Conservation (phyloP, 2,888 invertebrate species). For the Drosophila flavopinicola region DNA sequence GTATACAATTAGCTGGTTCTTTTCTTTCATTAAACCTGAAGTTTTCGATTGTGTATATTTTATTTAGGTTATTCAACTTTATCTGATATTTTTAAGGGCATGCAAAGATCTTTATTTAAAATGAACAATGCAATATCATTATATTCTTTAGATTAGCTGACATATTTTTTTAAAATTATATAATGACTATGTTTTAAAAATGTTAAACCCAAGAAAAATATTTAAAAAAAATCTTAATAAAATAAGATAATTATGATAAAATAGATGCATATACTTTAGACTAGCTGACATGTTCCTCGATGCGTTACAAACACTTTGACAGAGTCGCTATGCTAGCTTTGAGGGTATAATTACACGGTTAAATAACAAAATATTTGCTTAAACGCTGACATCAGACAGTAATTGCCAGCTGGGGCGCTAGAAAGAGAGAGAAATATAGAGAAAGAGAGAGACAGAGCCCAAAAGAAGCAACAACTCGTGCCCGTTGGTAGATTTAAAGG, state of each 20-base stretch:
- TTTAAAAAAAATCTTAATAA: background rate
- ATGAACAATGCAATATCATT: too few relatives aligned
- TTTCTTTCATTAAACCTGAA: too few relatives aligned
- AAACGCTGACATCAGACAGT: constrained; percentile 72
- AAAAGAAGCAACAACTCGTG: constrained; percentile 13
- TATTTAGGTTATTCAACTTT: too few relatives aligned
- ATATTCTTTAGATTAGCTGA: background rate
- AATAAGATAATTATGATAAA: background rate
- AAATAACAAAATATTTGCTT: constrained; percentile 74
- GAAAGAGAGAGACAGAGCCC: background rate
- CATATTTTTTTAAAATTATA: too few relatives aligned
- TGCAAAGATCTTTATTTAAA: too few relatives aligned
- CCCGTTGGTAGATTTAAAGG: constrained; percentile 1
- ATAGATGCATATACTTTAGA: background rate
- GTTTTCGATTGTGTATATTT: too few relatives aligned
- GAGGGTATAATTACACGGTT: constrained; percentile 73
- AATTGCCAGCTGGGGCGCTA: constrained; percentile 37
- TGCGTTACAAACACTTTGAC: constrained; percentile 23
- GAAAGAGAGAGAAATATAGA: background rate
- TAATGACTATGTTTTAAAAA: too few relatives aligned
- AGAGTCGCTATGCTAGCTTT: constrained; percentile 3
- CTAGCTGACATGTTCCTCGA: constrained; percentile 2
- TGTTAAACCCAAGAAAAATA: background rate
- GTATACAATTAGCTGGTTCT: too few relatives aligned
- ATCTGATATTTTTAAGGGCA: too few relatives aligned